phyloP scores from a whole-genome alignment of 2,797 vertebrate species.

The Spea hammondii region DNA sequence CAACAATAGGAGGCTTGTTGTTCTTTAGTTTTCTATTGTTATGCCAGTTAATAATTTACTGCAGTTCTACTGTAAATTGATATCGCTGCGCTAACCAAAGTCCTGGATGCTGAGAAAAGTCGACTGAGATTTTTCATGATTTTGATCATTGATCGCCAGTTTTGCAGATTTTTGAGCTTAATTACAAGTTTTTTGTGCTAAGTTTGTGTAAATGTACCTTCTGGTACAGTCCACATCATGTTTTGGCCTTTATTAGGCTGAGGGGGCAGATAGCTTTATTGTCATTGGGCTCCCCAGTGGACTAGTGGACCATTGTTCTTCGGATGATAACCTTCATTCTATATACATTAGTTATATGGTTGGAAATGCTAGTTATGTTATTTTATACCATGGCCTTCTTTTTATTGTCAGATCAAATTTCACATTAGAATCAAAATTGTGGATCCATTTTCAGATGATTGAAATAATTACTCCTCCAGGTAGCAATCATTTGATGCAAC shows the following conservation, averaged over 20 bases:
- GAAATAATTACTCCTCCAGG: constrained; percentile 68
- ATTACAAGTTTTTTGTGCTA: too few relatives aligned
- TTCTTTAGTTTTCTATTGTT: constrained; percentile 34
- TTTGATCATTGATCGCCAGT: constrained; percentile 10
- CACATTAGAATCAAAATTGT: constrained; percentile 62
- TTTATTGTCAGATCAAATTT: constrained; percentile 39
- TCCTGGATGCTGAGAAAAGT: constrained; percentile 2
- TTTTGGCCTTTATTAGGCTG: too few relatives aligned
- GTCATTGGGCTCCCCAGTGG: too few relatives aligned
- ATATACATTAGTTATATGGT: too few relatives aligned
- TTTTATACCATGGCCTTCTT: background rate
- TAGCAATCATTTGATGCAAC: constrained; percentile 63
- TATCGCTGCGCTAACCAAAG: constrained; percentile 2
- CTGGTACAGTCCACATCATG: too few relatives aligned
- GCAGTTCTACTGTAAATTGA: constrained; percentile 9
- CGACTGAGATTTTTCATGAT: background rate
- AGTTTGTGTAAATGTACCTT: too few relatives aligned
- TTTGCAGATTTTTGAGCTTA: too few relatives aligned
- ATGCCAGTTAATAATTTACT: background rate
- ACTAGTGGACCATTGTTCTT: too few relatives aligned
- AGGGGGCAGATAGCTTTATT: too few relatives aligned
- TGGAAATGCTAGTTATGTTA: background rate
- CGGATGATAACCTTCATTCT: too few relatives aligned
- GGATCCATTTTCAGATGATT: constrained; percentile 65
- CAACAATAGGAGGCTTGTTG: constrained; percentile 33